These are phyloP conservation scores for Adelphocoris suturalis DNA, from an alignment of 2,888 invertebrate species.

Conservation along the genomic window DNA sequence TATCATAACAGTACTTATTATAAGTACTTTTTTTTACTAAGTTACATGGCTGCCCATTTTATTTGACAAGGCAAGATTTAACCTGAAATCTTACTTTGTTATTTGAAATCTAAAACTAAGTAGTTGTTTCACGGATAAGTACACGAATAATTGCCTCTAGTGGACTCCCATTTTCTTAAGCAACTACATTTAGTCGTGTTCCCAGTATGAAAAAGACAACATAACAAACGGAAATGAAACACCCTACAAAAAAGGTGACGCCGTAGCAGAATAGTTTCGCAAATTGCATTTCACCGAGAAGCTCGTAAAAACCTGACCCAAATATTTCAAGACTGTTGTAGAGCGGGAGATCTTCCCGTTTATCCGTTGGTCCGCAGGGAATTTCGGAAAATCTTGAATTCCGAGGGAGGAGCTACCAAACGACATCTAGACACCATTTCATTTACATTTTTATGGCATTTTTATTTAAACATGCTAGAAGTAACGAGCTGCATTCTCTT, in stretches of 20 bases:
- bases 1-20: too few relatives aligned
- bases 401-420: neutral
- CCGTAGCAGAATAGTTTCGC: neutral
- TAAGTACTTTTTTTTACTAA: too few relatives aligned
- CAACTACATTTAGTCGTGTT: too few relatives aligned
- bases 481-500: neutral
- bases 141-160: too few relatives aligned
- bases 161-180: too few relatives aligned
- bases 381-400: neutral
- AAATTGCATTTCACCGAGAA: conserved; percentile 26
- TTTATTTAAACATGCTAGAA: neutral
- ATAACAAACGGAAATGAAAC: neutral
- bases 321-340: conserved; percentile 14
- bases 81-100: too few relatives aligned
- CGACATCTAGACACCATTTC: neutral
- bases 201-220: too few relatives aligned
- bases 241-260: neutral
- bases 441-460: neutral
- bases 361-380: neutral
- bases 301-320: conserved; percentile 32
- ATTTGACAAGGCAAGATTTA: too few relatives aligned
- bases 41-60: too few relatives aligned
- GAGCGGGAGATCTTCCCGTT: neutral
- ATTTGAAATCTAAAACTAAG: too few relatives aligned
- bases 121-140: too few relatives aligned